phyloP scores from a whole-genome alignment of 2,888 invertebrate species.

The Drosophila helvetica region DNA sequence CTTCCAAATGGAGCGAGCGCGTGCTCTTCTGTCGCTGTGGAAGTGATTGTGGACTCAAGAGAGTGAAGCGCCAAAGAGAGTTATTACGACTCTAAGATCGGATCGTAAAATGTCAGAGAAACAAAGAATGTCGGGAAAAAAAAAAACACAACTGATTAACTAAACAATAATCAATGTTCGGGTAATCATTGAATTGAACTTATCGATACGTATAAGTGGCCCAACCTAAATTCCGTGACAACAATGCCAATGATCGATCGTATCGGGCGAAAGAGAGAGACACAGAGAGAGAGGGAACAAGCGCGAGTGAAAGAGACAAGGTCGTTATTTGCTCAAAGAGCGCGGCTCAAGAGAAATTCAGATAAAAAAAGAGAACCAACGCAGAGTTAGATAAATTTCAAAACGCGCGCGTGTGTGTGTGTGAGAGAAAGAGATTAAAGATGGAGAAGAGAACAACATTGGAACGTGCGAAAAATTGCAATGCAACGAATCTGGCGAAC shows the following conservation, averaged over 20 bases:
- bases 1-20: too few relatives aligned
- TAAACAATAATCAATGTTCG: slow-evolving; percentile 21
- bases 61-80: slow-evolving; percentile 29
- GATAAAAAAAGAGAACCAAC: slow-evolving; percentile 21
- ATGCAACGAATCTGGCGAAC: slow-evolving; percentile 35
- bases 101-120: slow-evolving; percentile 22
- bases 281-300: slow-evolving; percentile 36
- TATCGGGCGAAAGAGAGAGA: slow-evolving; percentile 17
- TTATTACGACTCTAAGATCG: slow-evolving; percentile 13
- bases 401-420: slow-evolving; percentile 3
- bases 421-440: slow-evolving; percentile 6
- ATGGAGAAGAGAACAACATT: slow-evolving; percentile 23
- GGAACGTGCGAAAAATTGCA: slow-evolving; percentile 70
- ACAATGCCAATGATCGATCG: slow-evolving; percentile 69
- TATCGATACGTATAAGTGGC: slow-evolving; percentile 51
- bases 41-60: slow-evolving; percentile 48
- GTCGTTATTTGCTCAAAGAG: slow-evolving; percentile 58
- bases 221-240: slow-evolving; percentile 71
- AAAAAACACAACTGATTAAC: slow-evolving; percentile 46
- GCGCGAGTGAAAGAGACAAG: slow-evolving; percentile 54
- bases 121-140: background rate
- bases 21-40: slow-evolving; percentile 27
- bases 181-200: slow-evolving; percentile 45
- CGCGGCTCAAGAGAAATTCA: slow-evolving; percentile 32
- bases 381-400: slow-evolving; percentile 34